Base-by-base conservation (phyloP, 2,888 invertebrate species). In the Ceratothoa steindachneri region DNA sequence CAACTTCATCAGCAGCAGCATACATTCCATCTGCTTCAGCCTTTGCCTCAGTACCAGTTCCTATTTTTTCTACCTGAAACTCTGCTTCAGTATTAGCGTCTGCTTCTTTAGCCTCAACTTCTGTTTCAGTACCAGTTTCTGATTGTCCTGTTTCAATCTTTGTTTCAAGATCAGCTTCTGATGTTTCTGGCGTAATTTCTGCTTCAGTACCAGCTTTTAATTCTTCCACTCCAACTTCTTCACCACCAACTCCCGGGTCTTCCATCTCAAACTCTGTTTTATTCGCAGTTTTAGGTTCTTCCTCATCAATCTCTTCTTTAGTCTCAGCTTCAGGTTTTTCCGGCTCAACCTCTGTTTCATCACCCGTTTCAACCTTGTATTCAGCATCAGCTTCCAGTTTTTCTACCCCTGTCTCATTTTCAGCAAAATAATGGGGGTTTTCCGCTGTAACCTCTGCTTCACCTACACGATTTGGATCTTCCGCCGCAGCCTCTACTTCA, bases 141-240 rank as follows among this genome's bases (percentile, higher is more conserved):
- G 9, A 22, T 30, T 22, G 68, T 12, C n/a, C 64, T n/a, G n/a
- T n/a, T n/a, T n/a, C n/a, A n/a, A n/a, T n/a, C n/a, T n/a, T n/a
- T 19, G 22, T 55, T 3, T 70, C 70, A 19, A 30, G 67, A 3
- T 24, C 67, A 15, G 19, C 74, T 27, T 30, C 67, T 29, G 64
- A 51, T n/a, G 27, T 31, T 9, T 19, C 64, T 12, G 27, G 69
- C 22, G 60, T 64, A 15, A 30, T 51, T 31, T 53, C 53, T 4
- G 19, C 53, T 4, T n/a, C n/a, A 19, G 29, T 30, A 24, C 30
- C 29, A 29, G 30, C n/a, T 4, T 19, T 24, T 4, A 65, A 30
- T n/a, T 27, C 65, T n/a, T 22, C 7, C 5, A 29, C 22, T 53
- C 30, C 72, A 27, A 4, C 70, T 27, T 31, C 68, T 4, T 75